Evolutionary conservation across 2,888 invertebrate species (phyloP).

Genomic region (Hyposoter didymator): DNA sequence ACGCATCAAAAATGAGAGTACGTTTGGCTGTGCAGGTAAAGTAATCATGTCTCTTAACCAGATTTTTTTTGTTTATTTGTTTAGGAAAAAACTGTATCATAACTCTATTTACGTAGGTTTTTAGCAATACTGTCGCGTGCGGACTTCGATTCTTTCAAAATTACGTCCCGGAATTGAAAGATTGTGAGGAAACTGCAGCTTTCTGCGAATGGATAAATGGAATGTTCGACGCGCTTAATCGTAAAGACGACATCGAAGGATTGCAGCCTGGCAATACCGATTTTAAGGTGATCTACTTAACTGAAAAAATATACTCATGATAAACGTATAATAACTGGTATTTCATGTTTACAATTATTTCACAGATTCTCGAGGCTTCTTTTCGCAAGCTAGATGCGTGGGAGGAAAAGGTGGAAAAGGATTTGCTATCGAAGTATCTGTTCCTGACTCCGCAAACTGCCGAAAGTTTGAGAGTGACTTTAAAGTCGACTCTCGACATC

Average conservation of each 20-base stretch:
- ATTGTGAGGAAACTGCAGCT: conserved; percentile 54
- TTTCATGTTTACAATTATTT: conserved; percentile 27
- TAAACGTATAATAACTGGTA: background rate
- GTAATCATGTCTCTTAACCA: background rate
- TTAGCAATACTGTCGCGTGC: conserved; percentile 59
- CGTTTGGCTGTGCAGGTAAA: conserved; percentile 59
- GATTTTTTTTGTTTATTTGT: conserved; percentile 35
- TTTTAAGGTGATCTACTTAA: conserved; percentile 51
- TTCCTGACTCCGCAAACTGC: conserved; percentile 63
- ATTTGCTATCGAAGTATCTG: conserved; percentile 46
- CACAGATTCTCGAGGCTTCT: conserved; percentile 57
- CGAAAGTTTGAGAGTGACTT: conserved; percentile 58
- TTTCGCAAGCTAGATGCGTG: conserved; percentile 62
- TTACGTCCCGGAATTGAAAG: conserved; percentile 50
- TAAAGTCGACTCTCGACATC: conserved; percentile 63
- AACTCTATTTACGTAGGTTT: conserved; percentile 43
- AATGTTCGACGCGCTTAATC: conserved; percentile 66
- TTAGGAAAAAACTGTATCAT: conserved; percentile 19
- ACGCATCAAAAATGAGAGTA: conserved; percentile 54
- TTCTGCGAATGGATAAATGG: conserved; percentile 63
- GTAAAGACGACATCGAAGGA: conserved; percentile 41
- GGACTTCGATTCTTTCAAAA: conserved; percentile 50
- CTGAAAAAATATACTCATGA: conserved; percentile 5
- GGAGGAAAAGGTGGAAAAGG: conserved; percentile 59
- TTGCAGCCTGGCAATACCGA: conserved; percentile 54